Percentiles rank a stretch among this genome's conserved stretches.
These are phyloP conservation scores for Saturnia japonica DNA, from an alignment of 2,888 invertebrate species.

Conservation along the genomic window DNA sequence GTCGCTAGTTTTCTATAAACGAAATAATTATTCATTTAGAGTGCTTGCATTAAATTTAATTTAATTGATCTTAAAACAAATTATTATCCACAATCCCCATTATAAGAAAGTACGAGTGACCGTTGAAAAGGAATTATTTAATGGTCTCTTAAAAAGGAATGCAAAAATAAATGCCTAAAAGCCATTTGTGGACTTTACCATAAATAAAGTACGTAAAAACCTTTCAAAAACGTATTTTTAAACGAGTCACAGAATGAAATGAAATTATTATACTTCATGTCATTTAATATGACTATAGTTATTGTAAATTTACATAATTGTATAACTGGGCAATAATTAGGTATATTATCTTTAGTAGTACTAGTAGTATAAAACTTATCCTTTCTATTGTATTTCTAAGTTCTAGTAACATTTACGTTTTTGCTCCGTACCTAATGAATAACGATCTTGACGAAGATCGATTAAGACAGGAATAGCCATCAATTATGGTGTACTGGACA, in stretches of 20 bases:
- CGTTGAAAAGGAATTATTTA: constrained; percentile 19
- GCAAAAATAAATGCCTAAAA: constrained; percentile 20
- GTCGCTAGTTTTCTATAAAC: too few relatives aligned
- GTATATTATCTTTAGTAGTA: not conserved
- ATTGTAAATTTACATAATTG: not conserved
- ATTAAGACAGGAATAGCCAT: constrained; percentile 12
- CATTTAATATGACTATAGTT: too few relatives aligned
- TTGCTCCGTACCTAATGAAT: not conserved
- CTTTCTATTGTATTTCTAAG: not conserved
- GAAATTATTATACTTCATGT: not conserved
- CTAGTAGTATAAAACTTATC: not conserved
- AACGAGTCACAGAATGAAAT: not conserved
- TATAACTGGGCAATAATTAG: not conserved
- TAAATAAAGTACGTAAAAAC: constrained; percentile 9
- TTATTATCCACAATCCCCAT: not conserved
- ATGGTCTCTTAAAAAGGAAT: constrained; percentile 17
- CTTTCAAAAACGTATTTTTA: not conserved
- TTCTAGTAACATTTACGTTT: not conserved
- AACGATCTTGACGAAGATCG: constrained; percentile 9
- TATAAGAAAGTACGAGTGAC: constrained; percentile 3
- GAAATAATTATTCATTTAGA: too few relatives aligned
- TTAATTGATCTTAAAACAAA: not conserved
- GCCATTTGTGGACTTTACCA: constrained; percentile 11
- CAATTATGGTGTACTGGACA: constrained; percentile 13
- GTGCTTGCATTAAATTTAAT: too few relatives aligned